Conservation (phyloP, 2,113 vertebrate genomes). For the Eulacestoma nigropectus region DNA sequence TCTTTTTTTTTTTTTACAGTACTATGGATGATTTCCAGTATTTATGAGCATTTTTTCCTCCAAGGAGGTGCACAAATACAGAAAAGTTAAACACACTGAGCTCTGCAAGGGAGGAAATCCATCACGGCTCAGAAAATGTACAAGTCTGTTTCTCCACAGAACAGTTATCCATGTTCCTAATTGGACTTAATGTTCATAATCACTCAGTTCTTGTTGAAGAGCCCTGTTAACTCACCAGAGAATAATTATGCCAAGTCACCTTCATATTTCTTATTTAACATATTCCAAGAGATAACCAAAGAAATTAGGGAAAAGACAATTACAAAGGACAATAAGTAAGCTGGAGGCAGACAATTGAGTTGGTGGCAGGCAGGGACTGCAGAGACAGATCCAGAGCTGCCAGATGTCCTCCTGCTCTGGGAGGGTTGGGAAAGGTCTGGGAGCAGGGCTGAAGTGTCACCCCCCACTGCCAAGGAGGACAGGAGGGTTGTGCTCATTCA, state of each 20-base stretch:
- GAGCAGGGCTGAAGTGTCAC: background rate
- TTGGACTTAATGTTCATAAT: background rate
- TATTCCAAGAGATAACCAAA: background rate
- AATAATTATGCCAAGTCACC: conserved; percentile 10
- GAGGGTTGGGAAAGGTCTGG: background rate
- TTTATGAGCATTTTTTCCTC: background rate
- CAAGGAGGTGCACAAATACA: background rate
- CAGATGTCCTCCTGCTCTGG: background rate
- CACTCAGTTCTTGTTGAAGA: background rate
- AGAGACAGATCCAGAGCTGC: background rate
- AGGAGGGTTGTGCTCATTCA: fast-evolving
- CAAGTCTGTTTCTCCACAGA: background rate
- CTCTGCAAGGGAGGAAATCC: background rate
- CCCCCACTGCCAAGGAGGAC: background rate
- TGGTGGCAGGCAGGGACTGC: background rate
- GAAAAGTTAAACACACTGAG: background rate
- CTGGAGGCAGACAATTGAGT: background rate
- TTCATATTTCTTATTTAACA: background rate
- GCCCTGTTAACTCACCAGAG: background rate
- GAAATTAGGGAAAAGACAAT: background rate
- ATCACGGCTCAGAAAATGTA: background rate
- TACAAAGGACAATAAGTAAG: background rate
- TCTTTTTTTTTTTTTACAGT: background rate
- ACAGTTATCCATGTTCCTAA: background rate
- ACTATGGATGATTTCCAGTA: background rate